phyloP scores from a whole-genome alignment of 2,113 vertebrate species.

The Columba janthina region DNA sequence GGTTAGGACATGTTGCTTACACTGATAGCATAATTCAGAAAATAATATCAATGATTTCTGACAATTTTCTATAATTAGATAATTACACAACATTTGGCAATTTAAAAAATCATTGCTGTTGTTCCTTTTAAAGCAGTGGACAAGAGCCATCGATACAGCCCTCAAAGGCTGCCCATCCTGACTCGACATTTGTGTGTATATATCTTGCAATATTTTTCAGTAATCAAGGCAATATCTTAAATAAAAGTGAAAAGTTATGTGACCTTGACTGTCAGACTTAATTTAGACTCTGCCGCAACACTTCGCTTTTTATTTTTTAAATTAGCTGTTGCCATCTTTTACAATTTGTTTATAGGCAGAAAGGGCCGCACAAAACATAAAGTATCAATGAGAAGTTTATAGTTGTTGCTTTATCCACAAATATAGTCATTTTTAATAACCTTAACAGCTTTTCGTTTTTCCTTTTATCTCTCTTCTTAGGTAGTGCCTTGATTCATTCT shows the following conservation, averaged over 20 bases:
- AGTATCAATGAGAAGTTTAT: slow-evolving; percentile 15
- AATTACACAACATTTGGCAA: slow-evolving; percentile 31
- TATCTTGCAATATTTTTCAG: slow-evolving; percentile 8
- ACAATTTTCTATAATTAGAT: slow-evolving; percentile 16
- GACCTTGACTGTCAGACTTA: slow-evolving; percentile 77
- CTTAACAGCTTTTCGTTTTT: neutral
- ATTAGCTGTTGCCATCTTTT: slow-evolving; percentile 74
- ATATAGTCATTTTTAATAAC: slow-evolving; percentile 13
- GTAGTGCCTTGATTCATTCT: neutral
- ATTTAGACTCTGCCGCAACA: slow-evolving; percentile 61
- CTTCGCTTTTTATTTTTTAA: slow-evolving; percentile 78
- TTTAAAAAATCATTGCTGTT: slow-evolving; percentile 1
- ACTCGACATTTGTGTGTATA: neutral
- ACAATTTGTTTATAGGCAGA: slow-evolving; percentile 70
- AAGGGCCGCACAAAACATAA: neutral
- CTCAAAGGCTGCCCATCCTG: neutral
- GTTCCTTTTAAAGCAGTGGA: neutral
- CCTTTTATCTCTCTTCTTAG: neutral
- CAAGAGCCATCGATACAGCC: neutral
- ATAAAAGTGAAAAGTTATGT: slow-evolving; percentile 70
- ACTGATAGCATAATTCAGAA: neutral
- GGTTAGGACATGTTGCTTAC: neutral
- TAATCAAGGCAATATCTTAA: slow-evolving; percentile 67
- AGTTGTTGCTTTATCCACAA: slow-evolving; percentile 4
- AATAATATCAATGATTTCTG: neutral